Conservation (phyloP, 2,888 invertebrate genomes). For the Chymomyza amoena region DNA sequence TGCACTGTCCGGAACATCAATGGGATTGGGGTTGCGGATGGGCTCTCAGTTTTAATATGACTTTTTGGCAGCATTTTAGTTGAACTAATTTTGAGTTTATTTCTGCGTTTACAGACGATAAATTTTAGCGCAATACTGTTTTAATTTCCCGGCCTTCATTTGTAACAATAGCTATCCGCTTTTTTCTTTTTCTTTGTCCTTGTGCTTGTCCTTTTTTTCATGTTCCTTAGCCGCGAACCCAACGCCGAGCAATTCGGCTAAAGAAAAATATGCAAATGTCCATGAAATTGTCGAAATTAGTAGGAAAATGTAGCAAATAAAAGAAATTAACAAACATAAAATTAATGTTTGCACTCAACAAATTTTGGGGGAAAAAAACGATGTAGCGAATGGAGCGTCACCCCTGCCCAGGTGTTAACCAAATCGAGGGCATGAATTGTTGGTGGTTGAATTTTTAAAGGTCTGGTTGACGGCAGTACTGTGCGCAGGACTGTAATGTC, state of each 20-base stretch:
- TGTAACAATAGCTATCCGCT: conserved; percentile 36
- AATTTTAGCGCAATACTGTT: conserved; percentile 59
- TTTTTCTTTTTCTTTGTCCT: conserved; percentile 18
- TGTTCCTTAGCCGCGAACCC: neutral
- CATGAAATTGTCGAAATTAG: conserved; percentile 67
- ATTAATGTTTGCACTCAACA: conserved; percentile 75
- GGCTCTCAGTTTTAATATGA: neutral
- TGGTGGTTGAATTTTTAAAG: neutral
- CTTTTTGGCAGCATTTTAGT: conserved; percentile 34
- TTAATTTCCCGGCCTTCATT: conserved; percentile 27
- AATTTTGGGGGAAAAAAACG: conserved; percentile 24
- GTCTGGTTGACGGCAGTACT: too few relatives aligned
- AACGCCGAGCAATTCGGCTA: conserved; percentile 38
- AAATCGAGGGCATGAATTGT: neutral
- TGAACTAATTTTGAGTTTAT: conserved; percentile 61
- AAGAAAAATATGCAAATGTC: conserved; percentile 67
- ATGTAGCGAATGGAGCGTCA: neutral
- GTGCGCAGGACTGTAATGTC: neutral
- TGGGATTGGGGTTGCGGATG: conserved; percentile 11
- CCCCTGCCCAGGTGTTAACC: neutral
- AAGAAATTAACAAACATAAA: conserved; percentile 75
- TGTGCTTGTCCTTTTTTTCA: conserved; percentile 7
- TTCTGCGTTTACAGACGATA: conserved; percentile 59
- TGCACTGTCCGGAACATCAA: conserved; percentile 7
- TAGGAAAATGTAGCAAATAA: conserved; percentile 60